These are phyloP conservation scores for Thyatira batis DNA, from an alignment of 2,888 invertebrate species.

Conservation along the genomic window DNA sequence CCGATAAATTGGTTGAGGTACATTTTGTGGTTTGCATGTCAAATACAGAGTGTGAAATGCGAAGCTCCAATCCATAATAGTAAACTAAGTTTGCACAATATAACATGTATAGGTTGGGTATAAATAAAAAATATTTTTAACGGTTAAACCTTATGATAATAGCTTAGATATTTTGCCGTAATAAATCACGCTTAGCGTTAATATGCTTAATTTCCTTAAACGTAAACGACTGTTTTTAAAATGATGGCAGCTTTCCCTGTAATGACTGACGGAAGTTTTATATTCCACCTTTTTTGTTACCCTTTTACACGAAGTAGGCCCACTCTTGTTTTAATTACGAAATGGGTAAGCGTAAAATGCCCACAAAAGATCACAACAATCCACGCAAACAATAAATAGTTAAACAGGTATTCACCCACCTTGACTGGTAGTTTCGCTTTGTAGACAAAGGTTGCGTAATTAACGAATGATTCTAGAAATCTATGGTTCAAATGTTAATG, in stretches of 20 bases:
- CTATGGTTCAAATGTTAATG: not conserved
- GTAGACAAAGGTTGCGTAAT: constrained; percentile 30
- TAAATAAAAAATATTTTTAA: not conserved
- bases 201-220: not conserved
- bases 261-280: not conserved
- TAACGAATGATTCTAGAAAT: constrained; percentile 2
- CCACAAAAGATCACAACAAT: constrained; percentile 22
- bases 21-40: not conserved
- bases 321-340: not conserved
- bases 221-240: not conserved
- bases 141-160: not conserved
- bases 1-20: not conserved
- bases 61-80: not conserved
- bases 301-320: not conserved
- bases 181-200: not conserved
- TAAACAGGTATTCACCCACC: constrained; percentile 34
- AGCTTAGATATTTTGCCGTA: not conserved
- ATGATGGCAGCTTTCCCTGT: not conserved
- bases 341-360: constrained; percentile 12
- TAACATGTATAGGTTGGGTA: not conserved
- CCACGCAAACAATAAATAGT: constrained; percentile 40
- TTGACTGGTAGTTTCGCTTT: constrained; percentile 35
- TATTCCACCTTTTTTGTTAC: not conserved
- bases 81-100: not conserved
- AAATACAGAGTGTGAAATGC: not conserved